Evolutionary conservation across 2,113 vertebrate species (phyloP).

Genomic region (Lasiurus cinereus): DNA sequence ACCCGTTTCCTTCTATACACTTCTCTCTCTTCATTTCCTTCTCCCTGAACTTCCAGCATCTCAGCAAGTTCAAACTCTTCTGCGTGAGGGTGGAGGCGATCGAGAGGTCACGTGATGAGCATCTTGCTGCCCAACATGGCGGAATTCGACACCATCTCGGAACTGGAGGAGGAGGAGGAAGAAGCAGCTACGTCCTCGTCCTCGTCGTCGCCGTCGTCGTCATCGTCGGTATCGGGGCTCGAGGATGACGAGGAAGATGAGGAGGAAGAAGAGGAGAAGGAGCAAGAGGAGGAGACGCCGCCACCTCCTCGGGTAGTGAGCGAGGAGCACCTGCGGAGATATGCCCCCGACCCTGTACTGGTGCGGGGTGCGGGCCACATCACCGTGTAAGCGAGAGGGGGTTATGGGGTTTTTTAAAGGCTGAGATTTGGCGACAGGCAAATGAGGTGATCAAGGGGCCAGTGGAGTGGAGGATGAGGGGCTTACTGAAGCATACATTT

Average conservation of each 20-base stretch:
- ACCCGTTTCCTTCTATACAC: not conserved
- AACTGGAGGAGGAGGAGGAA: conserved; percentile 97
- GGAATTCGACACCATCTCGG: conserved; percentile 99
- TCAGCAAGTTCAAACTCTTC: conserved; percentile 68
- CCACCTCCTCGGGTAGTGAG: conserved; percentile 93
- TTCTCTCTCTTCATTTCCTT: conserved; percentile 8
- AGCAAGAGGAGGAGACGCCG: conserved; percentile 91
- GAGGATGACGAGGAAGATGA: conserved; percentile 97
- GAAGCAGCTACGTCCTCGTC: conserved; percentile 75
- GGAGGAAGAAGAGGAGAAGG: conserved; percentile 84
- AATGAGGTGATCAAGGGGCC: conserved; percentile 8
- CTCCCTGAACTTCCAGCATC: conserved; percentile 58
- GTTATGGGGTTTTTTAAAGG: conserved; percentile 33
- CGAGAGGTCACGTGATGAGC: conserved; percentile 92
- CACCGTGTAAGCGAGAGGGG: conserved; percentile 94
- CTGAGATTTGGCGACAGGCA: conserved; percentile 24
- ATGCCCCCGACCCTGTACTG: conserved; percentile 95
- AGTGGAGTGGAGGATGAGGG: conserved; percentile 29
- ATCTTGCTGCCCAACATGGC: conserved; percentile 98
- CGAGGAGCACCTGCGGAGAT: conserved; percentile 93
- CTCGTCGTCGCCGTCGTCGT: conserved; percentile 71
- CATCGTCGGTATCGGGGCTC: conserved; percentile 73
- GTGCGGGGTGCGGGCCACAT: conserved; percentile 98
- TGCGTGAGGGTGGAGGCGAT: conserved; percentile 57
- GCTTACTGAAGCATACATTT: not conserved